Percentiles rank a stretch among this genome's conserved stretches.
These are phyloP conservation scores for Noctua pronuba DNA, from an alignment of 2,888 invertebrate genomes.

Conservation along the genomic window DNA sequence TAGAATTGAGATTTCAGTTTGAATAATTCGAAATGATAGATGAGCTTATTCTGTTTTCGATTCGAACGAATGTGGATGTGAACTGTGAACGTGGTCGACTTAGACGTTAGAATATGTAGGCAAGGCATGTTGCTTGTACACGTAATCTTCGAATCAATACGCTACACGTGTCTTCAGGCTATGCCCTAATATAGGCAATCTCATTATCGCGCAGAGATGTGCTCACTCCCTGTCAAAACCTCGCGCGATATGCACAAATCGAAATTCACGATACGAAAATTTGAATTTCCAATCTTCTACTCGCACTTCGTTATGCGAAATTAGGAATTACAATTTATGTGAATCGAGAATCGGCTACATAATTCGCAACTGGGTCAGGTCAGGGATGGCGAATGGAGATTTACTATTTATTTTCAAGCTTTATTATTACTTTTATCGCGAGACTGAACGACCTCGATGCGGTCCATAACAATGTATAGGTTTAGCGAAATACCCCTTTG, in stretches of 20 bases:
- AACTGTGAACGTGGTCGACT: conserved; percentile 7
- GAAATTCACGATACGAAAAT: conserved; percentile 60
- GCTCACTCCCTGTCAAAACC: conserved; percentile 26
- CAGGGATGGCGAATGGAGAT: conserved; percentile 74
- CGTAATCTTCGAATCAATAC: conserved; percentile 60
- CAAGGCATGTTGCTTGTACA: conserved; percentile 30
- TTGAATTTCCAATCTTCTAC: conserved; percentile 68
- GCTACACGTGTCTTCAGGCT: conserved; percentile 56
- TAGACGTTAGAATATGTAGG: conserved; percentile 2
- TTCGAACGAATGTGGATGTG: conserved; percentile 21
- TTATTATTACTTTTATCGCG: conserved; percentile 77
- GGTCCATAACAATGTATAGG: conserved; percentile 68
- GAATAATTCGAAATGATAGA: conserved; percentile 61
- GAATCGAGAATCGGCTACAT: conserved; percentile 66
- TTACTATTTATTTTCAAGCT: conserved; percentile 70
- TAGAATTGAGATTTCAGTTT: conserved; percentile 68
- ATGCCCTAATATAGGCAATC: conserved; percentile 52
- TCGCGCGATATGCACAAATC: conserved; percentile 43
- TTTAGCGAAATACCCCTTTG: conserved; percentile 73
- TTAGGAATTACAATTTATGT: conserved; percentile 73
- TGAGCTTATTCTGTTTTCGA: conserved; percentile 56
- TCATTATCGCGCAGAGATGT: conserved; percentile 45
- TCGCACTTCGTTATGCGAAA: conserved; percentile 68
- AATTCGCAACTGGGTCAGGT: conserved; percentile 79
- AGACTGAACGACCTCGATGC: conserved; percentile 62